phyloP scores from a whole-genome alignment of 2,797 vertebrate genomes.

The Brotula barbata region DNA sequence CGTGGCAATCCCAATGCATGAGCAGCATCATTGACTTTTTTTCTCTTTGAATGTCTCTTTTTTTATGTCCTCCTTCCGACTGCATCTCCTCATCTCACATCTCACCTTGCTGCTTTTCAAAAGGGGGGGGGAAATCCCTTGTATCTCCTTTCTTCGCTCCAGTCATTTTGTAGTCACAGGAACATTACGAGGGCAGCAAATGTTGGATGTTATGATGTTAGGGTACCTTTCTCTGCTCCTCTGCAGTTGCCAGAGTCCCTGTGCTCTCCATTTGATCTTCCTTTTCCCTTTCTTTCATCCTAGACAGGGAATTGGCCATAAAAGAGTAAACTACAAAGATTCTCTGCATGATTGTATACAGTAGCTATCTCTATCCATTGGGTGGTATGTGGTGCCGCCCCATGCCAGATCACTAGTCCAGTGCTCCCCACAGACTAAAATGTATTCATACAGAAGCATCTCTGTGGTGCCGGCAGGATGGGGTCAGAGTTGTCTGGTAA shows the following conservation, averaged over 20 bases:
- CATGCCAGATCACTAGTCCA: slow-evolving; percentile 54
- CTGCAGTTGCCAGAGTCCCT: slow-evolving; percentile 26
- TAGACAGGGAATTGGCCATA: slow-evolving; percentile 57
- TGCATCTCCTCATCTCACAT: slow-evolving; percentile 53
- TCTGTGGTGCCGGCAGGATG: slow-evolving; percentile 57
- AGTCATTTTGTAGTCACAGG: slow-evolving; percentile 30
- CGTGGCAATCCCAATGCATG: slow-evolving; percentile 60
- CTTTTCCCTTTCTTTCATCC: slow-evolving; percentile 33
- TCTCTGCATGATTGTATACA: slow-evolving; percentile 50
- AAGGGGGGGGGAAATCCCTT: slow-evolving; percentile 17
- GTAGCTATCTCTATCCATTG: too few relatives aligned
- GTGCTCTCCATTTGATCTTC: slow-evolving; percentile 16
- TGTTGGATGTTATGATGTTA: slow-evolving; percentile 1
- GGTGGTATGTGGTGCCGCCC: slow-evolving; percentile 40
- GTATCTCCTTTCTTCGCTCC: slow-evolving; percentile 50
- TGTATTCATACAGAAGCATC: slow-evolving; percentile 68
- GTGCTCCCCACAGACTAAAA: slow-evolving; percentile 52
- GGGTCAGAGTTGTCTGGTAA: slow-evolving; percentile 75
- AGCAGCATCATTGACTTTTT: slow-evolving; percentile 64
- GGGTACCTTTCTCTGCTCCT: neutral
- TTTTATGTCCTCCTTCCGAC: slow-evolving; percentile 43
- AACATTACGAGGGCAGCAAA: slow-evolving; percentile 40
- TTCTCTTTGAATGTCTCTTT: slow-evolving; percentile 60
- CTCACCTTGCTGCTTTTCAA: slow-evolving; percentile 46
- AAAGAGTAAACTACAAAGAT: slow-evolving; percentile 38